phyloP scores from a whole-genome alignment of 2,113 vertebrate genomes.

The Ophthalmolycus amberensis region DNA sequence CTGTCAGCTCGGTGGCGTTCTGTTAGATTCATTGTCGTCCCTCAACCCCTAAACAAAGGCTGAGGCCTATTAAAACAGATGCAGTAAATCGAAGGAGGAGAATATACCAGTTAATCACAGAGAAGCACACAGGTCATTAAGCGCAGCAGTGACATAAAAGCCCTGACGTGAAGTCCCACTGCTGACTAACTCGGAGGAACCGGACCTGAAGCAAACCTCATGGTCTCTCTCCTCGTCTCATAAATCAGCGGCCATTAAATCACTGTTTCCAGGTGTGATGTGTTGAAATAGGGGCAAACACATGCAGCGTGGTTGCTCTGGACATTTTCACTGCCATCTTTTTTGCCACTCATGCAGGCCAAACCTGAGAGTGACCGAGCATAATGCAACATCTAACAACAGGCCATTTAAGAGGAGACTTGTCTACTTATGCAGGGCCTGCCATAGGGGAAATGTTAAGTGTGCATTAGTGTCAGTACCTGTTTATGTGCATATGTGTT shows the following conservation, averaged over 20 bases:
- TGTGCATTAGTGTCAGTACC: background rate
- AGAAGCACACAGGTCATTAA: constrained; percentile 63
- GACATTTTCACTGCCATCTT: constrained; percentile 12
- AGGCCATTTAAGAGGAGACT: constrained; percentile 30
- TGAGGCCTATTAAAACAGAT: background rate
- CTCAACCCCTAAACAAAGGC: constrained; percentile 52
- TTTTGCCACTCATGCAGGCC: background rate
- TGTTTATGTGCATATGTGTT: background rate
- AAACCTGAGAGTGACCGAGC: constrained; percentile 30
- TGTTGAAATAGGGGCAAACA: constrained; percentile 15
- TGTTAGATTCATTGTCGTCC: constrained; percentile 62
- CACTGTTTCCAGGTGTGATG: constrained; percentile 21
- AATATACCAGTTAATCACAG: background rate
- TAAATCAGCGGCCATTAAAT: constrained; percentile 63
- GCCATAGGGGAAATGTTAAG: constrained; percentile 5
- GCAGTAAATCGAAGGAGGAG: background rate
- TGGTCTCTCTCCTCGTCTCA: constrained; percentile 42
- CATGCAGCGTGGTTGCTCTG: background rate
- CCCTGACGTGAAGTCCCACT: constrained; percentile 44
- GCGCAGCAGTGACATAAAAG: constrained; percentile 62
- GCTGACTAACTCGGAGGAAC: constrained; percentile 42
- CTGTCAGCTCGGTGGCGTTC: constrained; percentile 49
- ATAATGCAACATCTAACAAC: constrained; percentile 39
- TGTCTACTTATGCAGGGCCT: constrained; percentile 23
- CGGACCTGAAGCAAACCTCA: constrained; percentile 26